Base-by-base conservation (phyloP, 2,888 invertebrate species). In the Aporophyla nigra region DNA sequence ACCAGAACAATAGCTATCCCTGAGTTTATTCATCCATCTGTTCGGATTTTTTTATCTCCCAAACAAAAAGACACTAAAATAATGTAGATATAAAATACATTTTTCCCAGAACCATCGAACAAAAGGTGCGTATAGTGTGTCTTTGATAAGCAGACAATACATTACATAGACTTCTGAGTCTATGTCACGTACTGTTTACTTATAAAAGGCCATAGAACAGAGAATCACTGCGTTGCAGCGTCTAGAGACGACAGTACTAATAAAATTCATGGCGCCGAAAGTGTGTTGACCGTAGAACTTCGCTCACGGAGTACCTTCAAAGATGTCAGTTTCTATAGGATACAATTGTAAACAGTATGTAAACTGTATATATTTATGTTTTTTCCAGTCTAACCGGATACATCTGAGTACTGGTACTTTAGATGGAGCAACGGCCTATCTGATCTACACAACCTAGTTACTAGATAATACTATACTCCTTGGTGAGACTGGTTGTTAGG, bases 91-190 rank as follows among this genome's bases (percentile, higher is more conserved):
- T 7, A 27, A 33, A 33, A 56, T 33, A 40, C 16, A 33, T 40
- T 40, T 40, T 40, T 58, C n/a, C 12, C 33, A 12, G n/a, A 67
- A 56, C 58, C 3, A 14, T 56, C 51, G 14, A 27, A 77, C 73
- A 80, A 80, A 80, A 63, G 56, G 56, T 63, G 80, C 80, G 63
- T 33, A 80, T 46, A 73, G 74, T 77, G 62, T 71, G 59, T 49
- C 46, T 71, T 71, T 49, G 76, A 76, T 76, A 76, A 78, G 56
- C n/a, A 24, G 21, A 71, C 62, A 77, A 77, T 72, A 80, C 71
- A 49, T 76, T 61, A n/a, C 19, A 46, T 14, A 51, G 24, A 59
- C 78, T 40, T 6, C 21, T 10, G 5, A 59, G 33, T 21, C 10
- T 59, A 10, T 12, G 33, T 40, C 5, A 21, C 33, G 59, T 33